A percentile compares a stretch with the other conserved stretches of the same genome.
These are phyloP conservation scores for Lycophotia porphyrea DNA, from an alignment of 2,888 invertebrate genomes.

Conservation along the genomic window DNA sequence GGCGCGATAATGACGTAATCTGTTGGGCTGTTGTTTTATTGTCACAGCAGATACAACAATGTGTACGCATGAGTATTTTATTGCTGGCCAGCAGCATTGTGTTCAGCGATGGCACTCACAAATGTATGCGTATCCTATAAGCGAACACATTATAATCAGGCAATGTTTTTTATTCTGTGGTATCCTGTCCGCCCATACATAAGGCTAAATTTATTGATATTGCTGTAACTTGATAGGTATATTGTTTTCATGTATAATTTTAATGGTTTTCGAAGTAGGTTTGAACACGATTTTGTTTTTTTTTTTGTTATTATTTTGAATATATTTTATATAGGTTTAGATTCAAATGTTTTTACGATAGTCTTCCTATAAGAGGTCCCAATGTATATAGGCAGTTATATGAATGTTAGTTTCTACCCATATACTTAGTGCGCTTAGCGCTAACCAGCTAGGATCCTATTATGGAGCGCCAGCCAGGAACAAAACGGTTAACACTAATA, in stretches of 20 bases:
- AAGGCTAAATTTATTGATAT: constrained; percentile 35
- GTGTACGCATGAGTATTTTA: constrained; percentile 73
- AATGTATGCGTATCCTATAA: constrained; percentile 41
- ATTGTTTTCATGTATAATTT: constrained; percentile 5
- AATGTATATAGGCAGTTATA: not conserved
- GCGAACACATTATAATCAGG: constrained; percentile 32
- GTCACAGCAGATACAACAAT: constrained; percentile 66
- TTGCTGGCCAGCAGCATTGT: constrained; percentile 74
- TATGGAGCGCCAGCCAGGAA: constrained; percentile 46
- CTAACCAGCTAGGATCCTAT: not conserved
- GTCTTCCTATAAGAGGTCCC: not conserved
- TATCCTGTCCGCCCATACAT: constrained; percentile 32
- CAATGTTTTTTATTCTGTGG: constrained; percentile 42
- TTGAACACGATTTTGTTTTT: not conserved
- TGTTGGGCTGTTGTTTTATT: constrained; percentile 62
- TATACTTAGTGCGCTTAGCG: not conserved
- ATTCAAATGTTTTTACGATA: not conserved
- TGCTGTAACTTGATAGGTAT: constrained; percentile 7
- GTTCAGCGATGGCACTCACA: constrained; percentile 54
- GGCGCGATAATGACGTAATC: constrained; percentile 70
- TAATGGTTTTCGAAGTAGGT: not conserved
- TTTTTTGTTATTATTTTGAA: too few relatives aligned
- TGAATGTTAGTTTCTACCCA: not conserved
- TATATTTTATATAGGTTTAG: not conserved
- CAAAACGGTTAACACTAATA: constrained; percentile 43